phyloP scores from a whole-genome alignment of 2,113 vertebrate species.

The Phaetusa simplex region DNA sequence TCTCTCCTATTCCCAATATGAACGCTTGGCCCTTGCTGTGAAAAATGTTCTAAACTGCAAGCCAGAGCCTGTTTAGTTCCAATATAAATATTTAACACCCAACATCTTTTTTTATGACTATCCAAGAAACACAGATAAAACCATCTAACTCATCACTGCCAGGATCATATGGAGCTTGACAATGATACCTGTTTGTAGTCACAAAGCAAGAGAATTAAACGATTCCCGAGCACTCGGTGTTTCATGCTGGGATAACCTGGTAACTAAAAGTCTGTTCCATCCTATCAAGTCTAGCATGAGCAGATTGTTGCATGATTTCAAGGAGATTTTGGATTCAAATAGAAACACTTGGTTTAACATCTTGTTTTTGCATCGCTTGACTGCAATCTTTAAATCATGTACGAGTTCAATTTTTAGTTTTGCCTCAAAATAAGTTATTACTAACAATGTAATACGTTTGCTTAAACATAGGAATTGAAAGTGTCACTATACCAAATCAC shows the following conservation, averaged over 20 bases:
- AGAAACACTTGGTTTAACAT: background rate
- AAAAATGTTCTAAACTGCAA: constrained; percentile 31
- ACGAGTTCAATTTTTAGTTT: background rate
- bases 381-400: background rate
- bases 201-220: background rate
- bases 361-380: background rate
- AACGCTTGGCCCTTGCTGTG: background rate
- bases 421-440: background rate
- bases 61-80: background rate
- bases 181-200: background rate
- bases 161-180: background rate
- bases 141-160: background rate
- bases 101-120: background rate
- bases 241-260: background rate
- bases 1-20: background rate
- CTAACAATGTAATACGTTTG: background rate
- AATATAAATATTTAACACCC: constrained; percentile 39
- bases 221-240: background rate
- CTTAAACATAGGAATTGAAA: background rate
- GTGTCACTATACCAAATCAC: background rate
- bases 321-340: background rate
- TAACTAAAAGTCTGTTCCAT: background rate
- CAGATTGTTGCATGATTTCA: background rate
- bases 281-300: background rate
- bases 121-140: constrained; percentile 36